These are phyloP conservation scores for Archocentrus centrarchus DNA, from an alignment of 2,113 vertebrate species.

Conservation along the genomic window DNA sequence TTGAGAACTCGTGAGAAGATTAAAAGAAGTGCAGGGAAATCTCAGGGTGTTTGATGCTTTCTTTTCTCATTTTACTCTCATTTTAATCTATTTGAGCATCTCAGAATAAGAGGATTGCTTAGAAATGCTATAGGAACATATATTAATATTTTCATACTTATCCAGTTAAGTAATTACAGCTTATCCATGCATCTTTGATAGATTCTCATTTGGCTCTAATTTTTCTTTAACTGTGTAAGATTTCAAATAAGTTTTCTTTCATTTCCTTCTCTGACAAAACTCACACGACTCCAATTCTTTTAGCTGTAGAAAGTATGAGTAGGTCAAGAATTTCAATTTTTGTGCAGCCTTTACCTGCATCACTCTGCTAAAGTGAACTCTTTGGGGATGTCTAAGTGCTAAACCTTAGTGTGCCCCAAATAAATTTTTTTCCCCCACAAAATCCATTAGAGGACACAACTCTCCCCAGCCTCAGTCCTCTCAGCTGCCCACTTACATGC, in stretches of 20 bases:
- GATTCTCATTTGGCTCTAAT: not conserved
- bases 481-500: conserved; percentile 2
- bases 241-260: not conserved
- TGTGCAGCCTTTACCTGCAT: conserved; percentile 17
- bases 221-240: not conserved
- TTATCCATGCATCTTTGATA: conserved; percentile 1
- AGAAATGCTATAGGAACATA: not conserved
- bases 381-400: conserved; percentile 56
- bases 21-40: conserved; percentile 11
- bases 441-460: conserved; percentile 54
- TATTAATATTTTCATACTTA: not conserved
- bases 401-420: conserved; percentile 65
- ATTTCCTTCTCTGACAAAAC: conserved; percentile 6
- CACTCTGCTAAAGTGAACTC: conserved; percentile 21
- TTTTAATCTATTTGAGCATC: not conserved
- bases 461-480: conserved; percentile 13
- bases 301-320: conserved; percentile 45
- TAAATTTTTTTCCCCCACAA: conserved; percentile 53
- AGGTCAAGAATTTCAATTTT: conserved; percentile 68
- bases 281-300: conserved; percentile 54
- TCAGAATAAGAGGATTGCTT: not conserved
- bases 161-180: not conserved
- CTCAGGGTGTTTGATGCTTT: conserved; percentile 20
- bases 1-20: conserved; percentile 25
- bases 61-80: conserved; percentile 25